These are phyloP conservation scores for Pangasianodon hypophthalmus DNA, from an alignment of 2,113 vertebrate genomes.

Conservation along the genomic window DNA sequence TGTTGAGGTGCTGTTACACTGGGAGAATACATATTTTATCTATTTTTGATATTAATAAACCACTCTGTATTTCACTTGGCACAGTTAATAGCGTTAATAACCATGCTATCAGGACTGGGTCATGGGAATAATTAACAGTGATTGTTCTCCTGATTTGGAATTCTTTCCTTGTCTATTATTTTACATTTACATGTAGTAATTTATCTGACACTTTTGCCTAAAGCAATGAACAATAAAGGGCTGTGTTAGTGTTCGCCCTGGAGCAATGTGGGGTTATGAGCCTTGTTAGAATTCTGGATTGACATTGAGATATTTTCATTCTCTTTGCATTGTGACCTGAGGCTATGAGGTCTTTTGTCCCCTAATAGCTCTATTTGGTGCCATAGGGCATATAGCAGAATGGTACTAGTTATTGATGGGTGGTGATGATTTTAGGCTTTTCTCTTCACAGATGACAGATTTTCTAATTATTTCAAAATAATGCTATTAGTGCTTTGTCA, in stretches of 20 bases:
- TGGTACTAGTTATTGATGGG: not conserved
- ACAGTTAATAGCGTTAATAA: constrained; percentile 26
- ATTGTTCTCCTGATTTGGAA: constrained; percentile 26
- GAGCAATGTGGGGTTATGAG: constrained; percentile 15
- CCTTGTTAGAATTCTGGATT: not conserved
- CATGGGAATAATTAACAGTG: constrained; percentile 22
- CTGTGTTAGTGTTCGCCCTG: constrained; percentile 14
- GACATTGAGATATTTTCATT: constrained; percentile 2
- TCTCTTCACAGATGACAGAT: not conserved
- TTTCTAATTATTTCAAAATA: not conserved
- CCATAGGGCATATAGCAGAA: not conserved
- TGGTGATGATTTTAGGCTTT: not conserved
- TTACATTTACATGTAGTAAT: constrained; percentile 33
- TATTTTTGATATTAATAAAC: constrained; percentile 2
- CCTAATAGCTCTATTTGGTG: not conserved
- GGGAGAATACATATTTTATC: not conserved
- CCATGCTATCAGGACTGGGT: not conserved
- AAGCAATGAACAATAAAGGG: constrained; percentile 28
- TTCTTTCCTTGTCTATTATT: constrained; percentile 23
- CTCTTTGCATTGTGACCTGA: constrained; percentile 18
- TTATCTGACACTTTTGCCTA: constrained; percentile 35
- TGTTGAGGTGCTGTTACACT: not conserved
- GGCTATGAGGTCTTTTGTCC: constrained; percentile 5
- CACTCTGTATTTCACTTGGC: constrained; percentile 2
- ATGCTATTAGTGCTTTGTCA: not conserved